These are phyloP conservation scores for Aspidapion aeneum DNA, from an alignment of 2,888 invertebrate genomes.

Conservation along the genomic window DNA sequence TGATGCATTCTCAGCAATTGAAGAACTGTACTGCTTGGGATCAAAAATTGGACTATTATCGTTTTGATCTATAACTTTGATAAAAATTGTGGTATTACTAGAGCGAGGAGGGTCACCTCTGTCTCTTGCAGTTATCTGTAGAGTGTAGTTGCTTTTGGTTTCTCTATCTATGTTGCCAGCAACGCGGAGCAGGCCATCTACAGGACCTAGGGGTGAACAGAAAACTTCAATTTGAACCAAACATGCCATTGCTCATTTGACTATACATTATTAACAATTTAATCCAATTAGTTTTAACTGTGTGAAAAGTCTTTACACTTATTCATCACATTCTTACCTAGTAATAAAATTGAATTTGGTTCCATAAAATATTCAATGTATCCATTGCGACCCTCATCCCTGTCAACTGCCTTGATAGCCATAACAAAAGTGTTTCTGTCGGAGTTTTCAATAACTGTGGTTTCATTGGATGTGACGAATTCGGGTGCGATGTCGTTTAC, in stretches of 20 bases:
- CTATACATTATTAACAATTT: too few species aligned
- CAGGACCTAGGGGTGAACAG: constrained; percentile 63
- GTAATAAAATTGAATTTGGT: constrained; percentile 44
- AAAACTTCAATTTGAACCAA: too few species aligned
- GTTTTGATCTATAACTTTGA: constrained; percentile 82
- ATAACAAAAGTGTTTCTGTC: constrained; percentile 83
- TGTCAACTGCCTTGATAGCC: constrained; percentile 85
- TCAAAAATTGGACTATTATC: constrained; percentile 89
- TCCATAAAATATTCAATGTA: constrained; percentile 79
- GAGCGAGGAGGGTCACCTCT: constrained; percentile 79
- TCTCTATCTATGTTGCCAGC: constrained; percentile 86
- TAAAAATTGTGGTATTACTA: constrained; percentile 64
- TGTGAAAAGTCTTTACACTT: too few species aligned
- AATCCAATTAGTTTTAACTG: too few species aligned
- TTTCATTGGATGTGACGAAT: constrained; percentile 76
- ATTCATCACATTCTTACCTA: too few species aligned
- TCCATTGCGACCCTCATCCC: constrained; percentile 88
- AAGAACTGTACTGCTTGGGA: constrained; percentile 85
- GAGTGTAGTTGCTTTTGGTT: constrained; percentile 66
- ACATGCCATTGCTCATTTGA: too few species aligned
- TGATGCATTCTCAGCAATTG: constrained; percentile 90
- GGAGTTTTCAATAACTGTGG: constrained; percentile 80
- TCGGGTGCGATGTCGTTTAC: constrained; percentile 90
- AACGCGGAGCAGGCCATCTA: constrained; percentile 83
- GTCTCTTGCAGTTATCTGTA: constrained; percentile 81